Percentiles rank a stretch among this genome's conserved stretches.
Conservation (phyloP, 2,113 vertebrate genomes). For the Camelus dromedarius region DNA sequence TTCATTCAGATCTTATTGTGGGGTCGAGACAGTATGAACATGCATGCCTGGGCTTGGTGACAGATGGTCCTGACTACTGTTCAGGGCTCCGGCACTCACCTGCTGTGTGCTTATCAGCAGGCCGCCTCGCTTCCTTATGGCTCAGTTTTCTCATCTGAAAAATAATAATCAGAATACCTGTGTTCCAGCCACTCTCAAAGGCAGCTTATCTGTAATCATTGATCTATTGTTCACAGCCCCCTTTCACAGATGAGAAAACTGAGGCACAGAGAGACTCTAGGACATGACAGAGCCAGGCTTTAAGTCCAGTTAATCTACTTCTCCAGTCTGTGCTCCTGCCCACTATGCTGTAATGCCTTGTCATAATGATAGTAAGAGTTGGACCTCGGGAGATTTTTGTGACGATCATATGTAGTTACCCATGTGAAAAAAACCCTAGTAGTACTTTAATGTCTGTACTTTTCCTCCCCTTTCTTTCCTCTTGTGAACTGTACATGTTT, state of each 20-base stretch:
- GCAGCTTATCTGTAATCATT: not conserved
- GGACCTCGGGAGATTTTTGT: not conserved
- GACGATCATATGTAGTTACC: not conserved
- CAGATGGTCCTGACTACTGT: not conserved
- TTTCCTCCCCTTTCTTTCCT: not conserved
- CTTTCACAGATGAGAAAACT: not conserved
- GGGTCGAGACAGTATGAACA: not conserved
- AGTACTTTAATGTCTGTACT: not conserved
- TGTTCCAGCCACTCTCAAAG: not conserved
- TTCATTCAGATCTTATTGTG: not conserved
- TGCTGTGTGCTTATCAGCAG: not conserved
- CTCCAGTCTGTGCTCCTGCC: not conserved
- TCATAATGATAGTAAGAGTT: not conserved
- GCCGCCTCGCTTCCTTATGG: conserved; percentile 28
- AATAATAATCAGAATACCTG: not conserved
- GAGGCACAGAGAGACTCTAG: not conserved
- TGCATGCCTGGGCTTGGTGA: not conserved
- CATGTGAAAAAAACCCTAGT: not conserved
- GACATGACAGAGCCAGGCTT: not conserved
- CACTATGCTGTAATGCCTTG: not conserved
- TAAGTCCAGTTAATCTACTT: not conserved
- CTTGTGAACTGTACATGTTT: not conserved
- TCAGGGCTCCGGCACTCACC: not conserved
- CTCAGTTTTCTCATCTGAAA: conserved; percentile 15
- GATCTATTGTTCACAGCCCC: not conserved